A percentile compares a stretch with the other conserved stretches of the same genome.
phyloP scores from a whole-genome alignment of 2,888 invertebrate species.

The Ditylenchus weischeri region DNA sequence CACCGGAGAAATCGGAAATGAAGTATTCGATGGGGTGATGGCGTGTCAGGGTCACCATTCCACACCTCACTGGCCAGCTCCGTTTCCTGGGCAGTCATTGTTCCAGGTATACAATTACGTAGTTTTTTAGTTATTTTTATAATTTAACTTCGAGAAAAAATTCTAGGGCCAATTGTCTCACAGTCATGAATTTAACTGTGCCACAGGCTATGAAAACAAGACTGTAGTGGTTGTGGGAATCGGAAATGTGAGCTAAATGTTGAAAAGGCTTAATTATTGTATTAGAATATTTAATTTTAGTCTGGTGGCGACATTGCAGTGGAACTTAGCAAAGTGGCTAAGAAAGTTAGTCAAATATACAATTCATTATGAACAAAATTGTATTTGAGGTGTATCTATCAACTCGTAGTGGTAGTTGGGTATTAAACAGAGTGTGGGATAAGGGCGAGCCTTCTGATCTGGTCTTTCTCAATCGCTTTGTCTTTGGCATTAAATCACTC shows the following conservation, averaged over 20 bases:
- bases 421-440: constrained; percentile 60
- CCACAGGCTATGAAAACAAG: constrained; percentile 58
- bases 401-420: constrained; percentile 62
- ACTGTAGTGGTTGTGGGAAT: constrained; percentile 61
- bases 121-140: no score
- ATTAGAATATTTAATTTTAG: constrained; percentile 6
- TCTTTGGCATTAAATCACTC: constrained; percentile 25
- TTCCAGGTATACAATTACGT: constrained; percentile 30
- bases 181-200: constrained; percentile 50
- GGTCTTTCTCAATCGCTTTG: constrained; percentile 29
- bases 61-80: constrained; percentile 59
- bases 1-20: constrained; percentile 23
- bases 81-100: constrained; percentile 51
- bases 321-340: constrained; percentile 57
- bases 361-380: no score
- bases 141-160: no score
- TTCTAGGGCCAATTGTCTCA: constrained; percentile 47
- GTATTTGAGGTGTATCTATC: constrained; percentile 60
- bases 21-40: constrained; percentile 62
- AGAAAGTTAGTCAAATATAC: constrained; percentile 39
- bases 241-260: constrained; percentile 54
- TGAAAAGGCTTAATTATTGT: neutral
- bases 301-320: constrained; percentile 62
- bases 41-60: constrained; percentile 63
- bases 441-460: constrained; percentile 33